A percentile compares a stretch with the other conserved stretches of the same genome.
phyloP scores from a whole-genome alignment of 2,888 invertebrate species.

The Vesta saturnalis region DNA sequence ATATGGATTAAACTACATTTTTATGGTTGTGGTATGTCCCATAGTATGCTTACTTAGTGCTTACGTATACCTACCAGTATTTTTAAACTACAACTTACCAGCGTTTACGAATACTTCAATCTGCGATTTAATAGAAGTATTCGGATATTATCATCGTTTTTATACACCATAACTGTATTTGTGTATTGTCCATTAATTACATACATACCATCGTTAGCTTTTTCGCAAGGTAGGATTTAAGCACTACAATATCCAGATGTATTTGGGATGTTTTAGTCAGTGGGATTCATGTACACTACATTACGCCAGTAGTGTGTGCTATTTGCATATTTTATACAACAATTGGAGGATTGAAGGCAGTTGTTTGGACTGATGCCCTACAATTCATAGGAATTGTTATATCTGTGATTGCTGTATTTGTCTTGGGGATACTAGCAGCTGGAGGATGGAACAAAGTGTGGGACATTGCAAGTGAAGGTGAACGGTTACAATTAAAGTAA shows the following conservation, averaged over 20 bases:
- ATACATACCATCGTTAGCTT: slow-evolving; percentile 72
- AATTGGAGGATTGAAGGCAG: slow-evolving; percentile 72
- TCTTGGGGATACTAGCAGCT: slow-evolving; percentile 66
- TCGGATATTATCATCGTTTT: slow-evolving; percentile 66
- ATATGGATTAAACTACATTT: slow-evolving; percentile 73
- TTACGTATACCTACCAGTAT: slow-evolving; percentile 43
- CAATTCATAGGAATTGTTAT: slow-evolving; percentile 68
- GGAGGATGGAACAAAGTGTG: slow-evolving; percentile 69
- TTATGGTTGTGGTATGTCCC: slow-evolving; percentile 61
- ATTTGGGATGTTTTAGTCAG: slow-evolving; percentile 71
- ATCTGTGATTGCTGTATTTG: slow-evolving; percentile 65
- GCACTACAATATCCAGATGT: background rate
- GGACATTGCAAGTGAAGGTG: slow-evolving; percentile 66
- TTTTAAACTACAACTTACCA: slow-evolving; percentile 72
- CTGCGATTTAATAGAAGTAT: slow-evolving; percentile 68
- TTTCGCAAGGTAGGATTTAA: slow-evolving; percentile 66
- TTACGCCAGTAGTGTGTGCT: slow-evolving; percentile 73
- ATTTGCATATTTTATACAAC: slow-evolving; percentile 81
- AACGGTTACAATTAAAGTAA: slow-evolving; percentile 71
- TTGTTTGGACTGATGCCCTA: slow-evolving; percentile 70
- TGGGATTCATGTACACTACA: slow-evolving; percentile 71
- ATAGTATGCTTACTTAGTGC: slow-evolving; percentile 51
- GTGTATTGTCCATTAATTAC: slow-evolving; percentile 70
- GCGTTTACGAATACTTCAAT: slow-evolving; percentile 72
- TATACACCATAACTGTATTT: slow-evolving; percentile 67